Evolutionary conservation across 2,797 vertebrate species (phyloP).

Genomic region (Emys orbicularis): DNA sequence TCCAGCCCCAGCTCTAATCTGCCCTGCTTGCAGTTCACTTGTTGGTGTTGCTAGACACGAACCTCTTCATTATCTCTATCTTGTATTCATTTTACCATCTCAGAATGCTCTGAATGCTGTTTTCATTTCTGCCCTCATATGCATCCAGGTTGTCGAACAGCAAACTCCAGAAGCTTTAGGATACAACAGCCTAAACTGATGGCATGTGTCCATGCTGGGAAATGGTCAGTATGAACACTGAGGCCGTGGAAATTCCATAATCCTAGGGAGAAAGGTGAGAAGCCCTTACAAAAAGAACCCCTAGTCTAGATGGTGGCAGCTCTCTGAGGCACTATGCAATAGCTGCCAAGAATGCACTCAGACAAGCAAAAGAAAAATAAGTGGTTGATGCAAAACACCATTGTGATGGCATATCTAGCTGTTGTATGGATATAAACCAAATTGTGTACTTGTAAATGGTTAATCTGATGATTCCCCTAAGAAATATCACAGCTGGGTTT

Average conservation of each 20-base stretch:
- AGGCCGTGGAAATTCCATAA: background rate
- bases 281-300: background rate
- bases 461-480: background rate
- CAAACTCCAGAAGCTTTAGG: background rate
- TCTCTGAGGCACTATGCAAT: background rate
- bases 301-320: background rate
- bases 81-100: background rate
- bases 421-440: background rate
- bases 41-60: background rate
- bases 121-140: background rate
- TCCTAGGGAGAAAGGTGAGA: background rate
- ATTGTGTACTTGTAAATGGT: background rate
- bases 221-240: background rate
- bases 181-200: background rate
- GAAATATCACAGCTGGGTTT: background rate
- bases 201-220: background rate
- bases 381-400: background rate
- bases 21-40: background rate
- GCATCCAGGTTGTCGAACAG: background rate
- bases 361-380: background rate
- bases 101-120: background rate
- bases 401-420: background rate
- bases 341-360: background rate
- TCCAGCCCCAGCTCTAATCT: background rate
- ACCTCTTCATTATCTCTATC: background rate